Conservation (phyloP, 2,797 vertebrate genomes). For the Paedocypris micromegethes region DNA sequence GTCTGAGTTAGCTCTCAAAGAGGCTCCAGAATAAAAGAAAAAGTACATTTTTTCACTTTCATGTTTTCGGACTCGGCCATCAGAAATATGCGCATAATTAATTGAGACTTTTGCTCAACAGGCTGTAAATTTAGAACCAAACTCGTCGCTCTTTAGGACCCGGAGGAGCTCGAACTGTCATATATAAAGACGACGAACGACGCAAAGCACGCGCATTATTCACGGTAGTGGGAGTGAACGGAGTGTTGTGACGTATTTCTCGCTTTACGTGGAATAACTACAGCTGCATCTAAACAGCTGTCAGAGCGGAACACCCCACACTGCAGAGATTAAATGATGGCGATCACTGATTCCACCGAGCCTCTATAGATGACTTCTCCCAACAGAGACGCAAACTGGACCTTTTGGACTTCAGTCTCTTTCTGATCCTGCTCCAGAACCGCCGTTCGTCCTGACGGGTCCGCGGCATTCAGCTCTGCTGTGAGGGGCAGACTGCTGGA, state of each 20-base stretch:
- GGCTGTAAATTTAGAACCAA: too few species aligned
- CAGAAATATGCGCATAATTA: too few species aligned
- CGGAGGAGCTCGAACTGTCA: constrained; percentile 29
- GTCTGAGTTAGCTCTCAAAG: too few species aligned
- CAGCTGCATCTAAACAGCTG: constrained; percentile 13
- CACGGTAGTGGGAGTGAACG: not conserved
- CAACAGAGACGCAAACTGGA: constrained; percentile 11
- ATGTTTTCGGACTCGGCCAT: too few species aligned
- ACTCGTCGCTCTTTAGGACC: constrained; percentile 46
- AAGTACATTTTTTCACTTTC: too few species aligned
- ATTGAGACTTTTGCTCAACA: too few species aligned
- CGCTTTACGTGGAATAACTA: not conserved
- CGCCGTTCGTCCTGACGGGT: not conserved
- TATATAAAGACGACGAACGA: constrained; percentile 20
- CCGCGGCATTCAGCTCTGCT: constrained; percentile 8
- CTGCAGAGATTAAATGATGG: constrained; percentile 19
- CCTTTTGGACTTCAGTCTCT: constrained; percentile 28
- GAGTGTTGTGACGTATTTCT: not conserved
- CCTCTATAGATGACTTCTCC: constrained; percentile 8
- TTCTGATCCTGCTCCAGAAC: constrained; percentile 10
- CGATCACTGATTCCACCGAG: not conserved
- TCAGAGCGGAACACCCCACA: constrained; percentile 32
- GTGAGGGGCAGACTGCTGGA: constrained; percentile 31
- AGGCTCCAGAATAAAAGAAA: too few species aligned
- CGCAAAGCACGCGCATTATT: constrained; percentile 14